Evolutionary conservation across 2,113 vertebrate genomes (phyloP).

Genomic region (Ptychochromis oligacanthus): DNA sequence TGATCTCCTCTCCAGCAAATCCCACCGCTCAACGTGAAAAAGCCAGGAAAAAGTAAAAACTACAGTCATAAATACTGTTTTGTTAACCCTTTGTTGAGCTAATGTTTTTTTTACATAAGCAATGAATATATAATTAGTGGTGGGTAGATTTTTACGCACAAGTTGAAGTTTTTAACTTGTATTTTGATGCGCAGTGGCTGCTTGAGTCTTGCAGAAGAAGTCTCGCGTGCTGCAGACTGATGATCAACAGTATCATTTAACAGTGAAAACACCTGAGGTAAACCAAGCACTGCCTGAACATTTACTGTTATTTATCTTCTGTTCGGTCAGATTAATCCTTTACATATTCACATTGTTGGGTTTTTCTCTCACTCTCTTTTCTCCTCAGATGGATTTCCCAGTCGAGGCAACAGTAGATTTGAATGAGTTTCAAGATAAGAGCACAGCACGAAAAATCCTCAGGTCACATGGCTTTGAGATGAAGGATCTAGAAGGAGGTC

Average conservation of each 20-base stretch:
- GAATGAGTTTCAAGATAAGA: constrained; percentile 12
- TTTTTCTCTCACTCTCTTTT: rapidly evolving
- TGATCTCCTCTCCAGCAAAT: no score
- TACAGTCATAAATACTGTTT: no score
- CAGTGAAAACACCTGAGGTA: neutral
- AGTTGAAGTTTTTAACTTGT: neutral
- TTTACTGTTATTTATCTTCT: neutral
- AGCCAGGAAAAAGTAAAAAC: no score
- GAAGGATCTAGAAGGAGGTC: neutral
- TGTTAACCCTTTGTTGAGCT: no score
- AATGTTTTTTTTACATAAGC: no score
- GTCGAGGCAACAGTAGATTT: constrained; percentile 59
- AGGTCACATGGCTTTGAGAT: constrained; percentile 20
- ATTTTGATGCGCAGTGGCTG: neutral
- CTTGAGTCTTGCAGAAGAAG: neutral
- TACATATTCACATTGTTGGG: neutral
- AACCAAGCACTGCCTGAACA: neutral
- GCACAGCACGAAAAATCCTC: constrained; percentile 27
- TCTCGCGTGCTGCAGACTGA: neutral
- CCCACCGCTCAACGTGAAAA: no score
- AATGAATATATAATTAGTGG: no score
- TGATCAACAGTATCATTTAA: neutral
- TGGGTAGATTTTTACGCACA: neutral
- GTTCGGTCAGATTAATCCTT: neutral
- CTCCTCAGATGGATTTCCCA: constrained; percentile 69